Percentiles rank a stretch among this genome's conserved stretches.
These are phyloP conservation scores for Heteromurus nitidus DNA, from an alignment of 2,888 invertebrate species.

Conservation along the genomic window DNA sequence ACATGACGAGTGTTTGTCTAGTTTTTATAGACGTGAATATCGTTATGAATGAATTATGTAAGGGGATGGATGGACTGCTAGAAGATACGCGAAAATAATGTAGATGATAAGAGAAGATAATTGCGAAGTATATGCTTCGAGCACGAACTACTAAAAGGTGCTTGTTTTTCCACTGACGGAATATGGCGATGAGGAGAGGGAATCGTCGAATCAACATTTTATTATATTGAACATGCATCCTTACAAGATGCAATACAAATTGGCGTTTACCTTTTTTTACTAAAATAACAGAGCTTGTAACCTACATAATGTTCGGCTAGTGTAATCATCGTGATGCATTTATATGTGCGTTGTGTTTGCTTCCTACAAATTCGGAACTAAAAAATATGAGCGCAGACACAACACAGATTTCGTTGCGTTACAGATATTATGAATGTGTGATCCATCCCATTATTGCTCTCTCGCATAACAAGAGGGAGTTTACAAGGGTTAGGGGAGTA, in stretches of 20 bases:
- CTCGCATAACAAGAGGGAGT: too few relatives aligned
- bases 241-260: constrained; percentile 26
- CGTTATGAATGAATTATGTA: background rate
- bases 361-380: constrained; percentile 47
- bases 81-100: background rate
- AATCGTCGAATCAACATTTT: background rate
- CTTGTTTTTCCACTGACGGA: background rate
- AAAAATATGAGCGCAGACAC: too few relatives aligned
- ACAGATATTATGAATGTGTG: too few relatives aligned
- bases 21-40: too few relatives aligned
- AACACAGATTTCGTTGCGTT: too few relatives aligned
- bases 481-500: background rate
- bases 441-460: too few relatives aligned
- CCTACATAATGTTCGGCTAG: constrained; percentile 1
- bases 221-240: constrained; percentile 8
- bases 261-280: background rate
- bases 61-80: constrained; percentile 4
- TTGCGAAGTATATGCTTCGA: background rate
- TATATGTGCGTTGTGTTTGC: background rate
- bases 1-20: background rate
- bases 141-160: background rate
- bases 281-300: background rate
- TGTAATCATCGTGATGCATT: background rate
- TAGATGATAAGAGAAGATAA: background rate
- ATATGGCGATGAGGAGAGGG: background rate